A percentile compares a stretch with the other conserved stretches of the same genome.
phyloP scores from a whole-genome alignment of 1,140 invertebrate genomes.

The Spodoptera litura region DNA sequence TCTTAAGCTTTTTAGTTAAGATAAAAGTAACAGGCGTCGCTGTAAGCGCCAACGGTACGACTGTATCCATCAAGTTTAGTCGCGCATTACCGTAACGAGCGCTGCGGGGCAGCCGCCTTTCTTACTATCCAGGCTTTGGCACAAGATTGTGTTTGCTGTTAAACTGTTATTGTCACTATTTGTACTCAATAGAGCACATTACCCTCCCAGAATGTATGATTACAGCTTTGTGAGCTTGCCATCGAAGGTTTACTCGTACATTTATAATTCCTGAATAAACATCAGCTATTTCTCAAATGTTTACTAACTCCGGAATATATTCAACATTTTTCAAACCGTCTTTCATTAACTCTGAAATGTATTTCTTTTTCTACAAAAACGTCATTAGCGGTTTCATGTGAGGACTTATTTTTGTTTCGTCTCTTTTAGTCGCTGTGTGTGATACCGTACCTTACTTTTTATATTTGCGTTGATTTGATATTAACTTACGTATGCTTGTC shows the following conservation, averaged over 20 bases:
- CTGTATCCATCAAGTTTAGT: slow-evolving; percentile 72
- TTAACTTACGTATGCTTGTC: not conserved
- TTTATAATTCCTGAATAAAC: not conserved
- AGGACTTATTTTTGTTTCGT: slow-evolving; percentile 23
- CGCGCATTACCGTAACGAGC: slow-evolving; percentile 70
- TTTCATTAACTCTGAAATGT: slow-evolving; percentile 17
- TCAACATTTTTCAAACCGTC: not conserved
- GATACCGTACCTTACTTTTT: not conserved
- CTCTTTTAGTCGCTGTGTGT: not conserved
- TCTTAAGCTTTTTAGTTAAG: slow-evolving; percentile 54
- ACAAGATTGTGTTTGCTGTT: slow-evolving; percentile 37
- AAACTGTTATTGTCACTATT: slow-evolving; percentile 22
- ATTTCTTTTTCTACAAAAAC: slow-evolving; percentile 18
- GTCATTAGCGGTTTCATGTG: slow-evolving; percentile 35
- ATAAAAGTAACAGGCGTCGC: slow-evolving; percentile 54
- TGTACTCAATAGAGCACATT: not conserved
- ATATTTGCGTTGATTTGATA: slow-evolving; percentile 1
- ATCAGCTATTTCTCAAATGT: not conserved
- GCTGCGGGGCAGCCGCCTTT: slow-evolving; percentile 42
- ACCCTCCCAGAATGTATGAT: too few relatives aligned
- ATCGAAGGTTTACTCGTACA: not conserved
- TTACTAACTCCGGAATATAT: not conserved
- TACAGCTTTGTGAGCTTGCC: too few relatives aligned
- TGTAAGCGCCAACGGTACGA: slow-evolving; percentile 51
- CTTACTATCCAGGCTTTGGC: slow-evolving; percentile 26